Evolutionary conservation across 2,797 vertebrate genomes (phyloP).

Genomic region (Periophthalmus magnuspinnatus): DNA sequence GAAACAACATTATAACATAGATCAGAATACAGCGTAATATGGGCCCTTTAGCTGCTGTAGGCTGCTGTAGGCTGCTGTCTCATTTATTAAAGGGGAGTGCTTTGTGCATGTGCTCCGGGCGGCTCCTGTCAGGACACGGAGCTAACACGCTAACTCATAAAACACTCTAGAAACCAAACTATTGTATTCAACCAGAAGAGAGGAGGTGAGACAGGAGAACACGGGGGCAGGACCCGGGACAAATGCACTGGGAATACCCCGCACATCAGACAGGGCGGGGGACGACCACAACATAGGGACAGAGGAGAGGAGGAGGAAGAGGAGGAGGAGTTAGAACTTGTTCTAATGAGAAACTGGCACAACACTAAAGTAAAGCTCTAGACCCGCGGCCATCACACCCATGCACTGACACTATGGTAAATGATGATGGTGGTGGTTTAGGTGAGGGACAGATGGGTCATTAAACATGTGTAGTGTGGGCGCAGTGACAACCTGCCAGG

Average conservation of each 20-base stretch:
- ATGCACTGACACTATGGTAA: not conserved
- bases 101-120: conserved; percentile 32
- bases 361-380: not conserved
- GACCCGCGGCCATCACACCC: not conserved
- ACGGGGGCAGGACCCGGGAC: conserved; percentile 42
- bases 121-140: conserved; percentile 32
- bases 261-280: conserved; percentile 21
- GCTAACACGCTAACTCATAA: conserved; percentile 53
- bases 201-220: conserved; percentile 31
- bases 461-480: not conserved
- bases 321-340: not conserved
- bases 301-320: conserved; percentile 65
- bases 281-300: conserved; percentile 12
- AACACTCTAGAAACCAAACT: conserved; percentile 26
- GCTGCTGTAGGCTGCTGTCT: not conserved
- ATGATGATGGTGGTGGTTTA: not conserved
- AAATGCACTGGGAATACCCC: conserved; percentile 51
- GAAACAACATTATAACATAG: no score
- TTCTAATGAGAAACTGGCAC: not conserved
- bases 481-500: not conserved
- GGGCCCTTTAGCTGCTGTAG: no score
- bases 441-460: no score
- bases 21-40: no score
- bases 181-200: conserved; percentile 35
- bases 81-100: conserved; percentile 44